Evolutionary conservation across 2,797 vertebrate genomes (phyloP).

Genomic region (Petrocephalus sullivani): DNA sequence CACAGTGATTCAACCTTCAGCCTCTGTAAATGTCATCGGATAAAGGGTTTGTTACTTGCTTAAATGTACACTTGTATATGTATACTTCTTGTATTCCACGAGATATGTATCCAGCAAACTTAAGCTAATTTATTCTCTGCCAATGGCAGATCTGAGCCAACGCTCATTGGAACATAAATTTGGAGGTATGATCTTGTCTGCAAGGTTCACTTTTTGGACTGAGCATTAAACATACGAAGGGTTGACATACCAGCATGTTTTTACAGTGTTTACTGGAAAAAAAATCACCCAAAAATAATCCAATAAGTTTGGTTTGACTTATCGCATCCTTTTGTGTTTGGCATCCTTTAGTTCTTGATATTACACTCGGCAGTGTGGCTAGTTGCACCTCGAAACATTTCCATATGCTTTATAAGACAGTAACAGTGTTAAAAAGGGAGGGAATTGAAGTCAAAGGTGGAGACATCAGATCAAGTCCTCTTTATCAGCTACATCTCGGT

Average conservation of each 20-base stretch:
- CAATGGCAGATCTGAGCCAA: background rate
- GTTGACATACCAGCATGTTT: background rate
- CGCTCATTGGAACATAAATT: background rate
- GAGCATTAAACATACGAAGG: background rate
- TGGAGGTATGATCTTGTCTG: background rate
- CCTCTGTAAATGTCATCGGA: background rate
- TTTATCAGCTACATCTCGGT: background rate
- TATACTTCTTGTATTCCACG: background rate
- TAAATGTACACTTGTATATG: background rate
- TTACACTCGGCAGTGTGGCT: background rate
- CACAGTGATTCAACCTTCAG: background rate
- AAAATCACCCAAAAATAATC: background rate
- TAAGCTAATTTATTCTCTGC: constrained; percentile 2
- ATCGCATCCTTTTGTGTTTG: background rate
- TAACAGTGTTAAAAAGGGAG: background rate
- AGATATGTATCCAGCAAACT: background rate
- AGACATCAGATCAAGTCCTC: background rate
- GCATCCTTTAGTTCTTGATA: background rate
- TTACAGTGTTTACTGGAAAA: background rate
- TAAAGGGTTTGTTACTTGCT: background rate
- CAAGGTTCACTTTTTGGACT: background rate
- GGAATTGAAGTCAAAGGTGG: background rate
- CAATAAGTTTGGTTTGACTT: background rate
- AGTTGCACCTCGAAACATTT: background rate
- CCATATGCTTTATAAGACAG: background rate